Base-by-base conservation (phyloP, 2,113 vertebrate genomes). In the Lampris incognitus region DNA sequence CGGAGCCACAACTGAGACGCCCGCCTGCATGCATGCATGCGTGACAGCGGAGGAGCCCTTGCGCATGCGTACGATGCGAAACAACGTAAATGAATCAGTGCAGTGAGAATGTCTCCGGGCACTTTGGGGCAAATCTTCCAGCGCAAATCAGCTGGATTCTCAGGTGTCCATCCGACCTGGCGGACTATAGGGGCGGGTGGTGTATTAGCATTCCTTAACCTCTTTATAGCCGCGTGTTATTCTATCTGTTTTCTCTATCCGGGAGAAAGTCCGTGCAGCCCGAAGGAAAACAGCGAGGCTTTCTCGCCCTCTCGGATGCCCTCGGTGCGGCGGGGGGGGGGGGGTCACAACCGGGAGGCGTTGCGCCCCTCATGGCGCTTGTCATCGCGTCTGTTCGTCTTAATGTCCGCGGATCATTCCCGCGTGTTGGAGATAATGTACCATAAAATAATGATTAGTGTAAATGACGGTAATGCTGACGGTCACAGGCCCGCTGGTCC, bases 371-470 rank as follows among this genome's bases (percentile, higher is more conserved):
- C 24, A 24, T 24, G 24, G 24, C 24, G 24, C 24, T 24, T 24
- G 24, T 59, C 72, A 49, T 72, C 41, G 36, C 64, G 56, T 57
- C 5, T 63, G 46, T 46, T 65, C 44, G 44, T 50, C 74, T 56
- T 70, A 58, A 79, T 1, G 46, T 50, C 48, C 38, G 50, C 61
- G 46, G 78, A 70, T 72, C 73, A 61, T 81, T 66, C 74, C 66
- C 40, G 76, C 76, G 42, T 85, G 79, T 85, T 82, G 74, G 49
- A 88, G 85, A 85, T 86, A 84, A 76, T 73, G 74, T 65, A 78
- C 51, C 86, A 87, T 88, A 82, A 74, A 91, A 89, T 85, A 90
- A 89, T 86, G 72, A 85, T 88, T 85, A 85, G 82, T 83, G 52
- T 82, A 85, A 24, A 89, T 86, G 66, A 61, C 74, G 55, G 49